Evolutionary conservation across 2,888 invertebrate genomes (phyloP).

Genomic region (Eupithecia abbreviata): DNA sequence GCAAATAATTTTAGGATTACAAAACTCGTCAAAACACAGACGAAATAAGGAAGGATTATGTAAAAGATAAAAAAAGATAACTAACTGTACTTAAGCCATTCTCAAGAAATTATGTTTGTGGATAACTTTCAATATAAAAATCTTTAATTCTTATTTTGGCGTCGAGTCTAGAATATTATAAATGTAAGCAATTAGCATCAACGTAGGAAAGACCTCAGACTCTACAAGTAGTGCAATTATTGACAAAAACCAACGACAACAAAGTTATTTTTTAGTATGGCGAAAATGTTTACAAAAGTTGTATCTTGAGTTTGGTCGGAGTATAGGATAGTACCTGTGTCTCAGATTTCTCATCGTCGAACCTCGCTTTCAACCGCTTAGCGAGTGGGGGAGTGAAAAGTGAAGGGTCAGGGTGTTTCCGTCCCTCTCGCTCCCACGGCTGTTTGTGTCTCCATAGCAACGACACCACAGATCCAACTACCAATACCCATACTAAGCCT

Average conservation of each 20-base stretch:
- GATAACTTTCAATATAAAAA: no score
- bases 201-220: no score
- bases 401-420: slow-evolving; percentile 66
- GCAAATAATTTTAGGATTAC: not conserved
- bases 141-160: no score
- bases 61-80: not conserved
- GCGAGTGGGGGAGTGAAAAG: slow-evolving; percentile 76
- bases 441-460: slow-evolving; percentile 67
- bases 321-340: no score
- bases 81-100: not conserved
- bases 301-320: no score
- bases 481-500: slow-evolving; percentile 73
- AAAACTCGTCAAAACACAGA: not conserved
- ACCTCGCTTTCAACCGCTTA: slow-evolving; percentile 50
- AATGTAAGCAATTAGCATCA: no score
- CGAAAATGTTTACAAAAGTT: no score
- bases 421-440: slow-evolving; percentile 68
- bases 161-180: no score
- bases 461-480: slow-evolving; percentile 66
- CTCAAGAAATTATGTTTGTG: no score
- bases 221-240: no score
- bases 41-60: not conserved
- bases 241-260: no score
- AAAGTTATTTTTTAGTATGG: no score
- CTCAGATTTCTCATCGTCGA: slow-evolving; percentile 51